Evolutionary conservation across 2,888 invertebrate species (phyloP).

Genomic region (Caenorhabditis drosophilae): DNA sequence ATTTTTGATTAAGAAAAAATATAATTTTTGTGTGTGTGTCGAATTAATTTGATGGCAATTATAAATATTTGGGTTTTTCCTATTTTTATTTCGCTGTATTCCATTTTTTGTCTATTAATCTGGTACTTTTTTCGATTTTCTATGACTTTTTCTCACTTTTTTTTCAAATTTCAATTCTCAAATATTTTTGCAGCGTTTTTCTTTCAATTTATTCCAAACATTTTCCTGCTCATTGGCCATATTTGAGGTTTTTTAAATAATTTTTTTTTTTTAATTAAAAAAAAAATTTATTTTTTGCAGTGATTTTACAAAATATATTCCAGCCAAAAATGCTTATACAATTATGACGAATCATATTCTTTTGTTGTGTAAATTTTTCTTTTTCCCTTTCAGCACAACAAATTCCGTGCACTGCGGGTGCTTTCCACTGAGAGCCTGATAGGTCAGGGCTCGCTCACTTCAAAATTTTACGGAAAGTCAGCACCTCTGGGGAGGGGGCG

Average conservation of each 20-base stretch:
- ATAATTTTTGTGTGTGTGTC: not conserved
- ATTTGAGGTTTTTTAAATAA: too few species aligned
- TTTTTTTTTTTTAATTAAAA: too few species aligned
- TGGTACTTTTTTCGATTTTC: constrained; percentile 9
- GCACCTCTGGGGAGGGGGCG: too few species aligned
- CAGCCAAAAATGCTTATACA: constrained; percentile 33
- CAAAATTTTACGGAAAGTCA: too few species aligned
- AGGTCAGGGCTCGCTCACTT: too few species aligned
- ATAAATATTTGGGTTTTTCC: constrained; percentile 40
- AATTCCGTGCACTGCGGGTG: not conserved
- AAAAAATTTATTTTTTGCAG: too few species aligned
- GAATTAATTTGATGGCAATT: constrained; percentile 38
- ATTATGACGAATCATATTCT: constrained; percentile 38
- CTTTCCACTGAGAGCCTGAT: too few species aligned
- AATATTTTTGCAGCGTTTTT: constrained; percentile 31
- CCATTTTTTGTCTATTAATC: constrained; percentile 23
- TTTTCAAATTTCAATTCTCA: too few species aligned
- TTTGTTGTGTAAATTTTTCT: constrained; percentile 10
- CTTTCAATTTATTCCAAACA: constrained; percentile 25
- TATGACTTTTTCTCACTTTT: not conserved
- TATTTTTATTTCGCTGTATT: constrained; percentile 27
- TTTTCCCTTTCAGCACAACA: not conserved
- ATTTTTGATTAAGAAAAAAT: too few species aligned
- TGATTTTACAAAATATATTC: constrained; percentile 29
- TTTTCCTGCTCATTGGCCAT: constrained; percentile 36